Evolutionary conservation across 1,140 invertebrate genomes (phyloP), one percentile per base, ranked within the genome.

Genomic region (Papilio polyxenes): DNA sequence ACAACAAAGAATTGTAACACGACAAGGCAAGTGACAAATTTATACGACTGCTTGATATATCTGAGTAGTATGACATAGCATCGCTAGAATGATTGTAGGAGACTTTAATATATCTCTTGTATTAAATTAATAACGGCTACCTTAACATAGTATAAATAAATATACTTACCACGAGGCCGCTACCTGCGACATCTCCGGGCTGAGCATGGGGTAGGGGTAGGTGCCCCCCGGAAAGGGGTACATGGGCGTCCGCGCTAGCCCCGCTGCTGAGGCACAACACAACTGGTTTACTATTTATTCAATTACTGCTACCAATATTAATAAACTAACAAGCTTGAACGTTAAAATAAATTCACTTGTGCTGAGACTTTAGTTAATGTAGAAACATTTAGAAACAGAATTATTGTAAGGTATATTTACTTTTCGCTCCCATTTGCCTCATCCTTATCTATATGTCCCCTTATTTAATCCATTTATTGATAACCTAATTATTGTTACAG

Each of bases 101-200:
- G n/a, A 44, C 4, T 44, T 44, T 44, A 4, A 44, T 1, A 2
- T 2, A 2, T 65, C 5, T 31, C 11, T 65, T 65, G n/a, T 3
- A 65, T 13, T 23, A 31, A 65, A 65, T 31, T 10, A 65, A 65
- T 65, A 65, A 13, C 62, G 23, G 1, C 23, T 31, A 31, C 62
- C 10, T 13, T 40, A 51, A 49, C 15, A 23, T 76, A 76, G 11
- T 44, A 40, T 40, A 40, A 76, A 20, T 44, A 23, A 76, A 8
- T 48, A 3, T 53, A 96, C 97, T 97, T 96, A 99, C 98, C 98
- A 99, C 90, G 98, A 97, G 78, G 97, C 96, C 85, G 97, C 97
- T 87, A 98, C 98, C 96, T 98, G 98, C 91, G 98, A 97, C 96
- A 99, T 98, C 94, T 99, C 98, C 84, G 98, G 97, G 94, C 98